Evolutionary conservation across 2,113 vertebrate genomes (phyloP), one percentile per base, ranked within the genome.

Genomic region (Micromys minutus): DNA sequence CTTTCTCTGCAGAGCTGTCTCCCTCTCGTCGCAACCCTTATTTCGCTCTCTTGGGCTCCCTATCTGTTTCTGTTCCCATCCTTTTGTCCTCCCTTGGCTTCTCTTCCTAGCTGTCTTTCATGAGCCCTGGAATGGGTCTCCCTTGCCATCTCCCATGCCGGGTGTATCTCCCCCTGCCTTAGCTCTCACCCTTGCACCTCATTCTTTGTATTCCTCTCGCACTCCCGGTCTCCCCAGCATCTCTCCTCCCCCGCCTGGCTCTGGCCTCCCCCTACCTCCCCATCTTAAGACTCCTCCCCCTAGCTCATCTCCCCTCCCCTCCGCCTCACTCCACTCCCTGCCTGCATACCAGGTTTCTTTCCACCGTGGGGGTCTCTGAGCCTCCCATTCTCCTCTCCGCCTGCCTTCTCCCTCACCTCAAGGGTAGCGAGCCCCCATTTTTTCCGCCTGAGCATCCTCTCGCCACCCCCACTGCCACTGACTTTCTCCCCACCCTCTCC

Each of bases 281-380:
- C 97, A 95, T 96, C 96, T 95, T 95, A 96, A 95, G 96, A 94
- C 96, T 97, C 97, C 97, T 96, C 97, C 97, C 94, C 85, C 93
- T 85, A 5, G 90, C 91, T 94, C 87, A 42, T 91, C 71, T 96
- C 80, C 81, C 77, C 77, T 65, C 89, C 96, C 69, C 69, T 69
- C 65, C 15, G 79, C 96, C 93, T 96, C 97, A 85, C 96, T 96
- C 95, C 59, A 93, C 87, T 87, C 91, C 89, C 75, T 7, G 87
- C 94, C 89, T 7, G 93, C 93, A 80, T 45, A 83, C 93, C 87
- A 36, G 79, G 89, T 72, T 84, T 81, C 91, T 96, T 92, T 86
- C 91, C 87, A 94, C 91, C 69, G 87, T 61, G 90, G 87, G 97
- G 94, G 94, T 94, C 96, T 96, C 95, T 26, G 77, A 39, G 74